Conservation (phyloP, 2,797 vertebrate genomes). For the Cercopithecus petaurista region DNA sequence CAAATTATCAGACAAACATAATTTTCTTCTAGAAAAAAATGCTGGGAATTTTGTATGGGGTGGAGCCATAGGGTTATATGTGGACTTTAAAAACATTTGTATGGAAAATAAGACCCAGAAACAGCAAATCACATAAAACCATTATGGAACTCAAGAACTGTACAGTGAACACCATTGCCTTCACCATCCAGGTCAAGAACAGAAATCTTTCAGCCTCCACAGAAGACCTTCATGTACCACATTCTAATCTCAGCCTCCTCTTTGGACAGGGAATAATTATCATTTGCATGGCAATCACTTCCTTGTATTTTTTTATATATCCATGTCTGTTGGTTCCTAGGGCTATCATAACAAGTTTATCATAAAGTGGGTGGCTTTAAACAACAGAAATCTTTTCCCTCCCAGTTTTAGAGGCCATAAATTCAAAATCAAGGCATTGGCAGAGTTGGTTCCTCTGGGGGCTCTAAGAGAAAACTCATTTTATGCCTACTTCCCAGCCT, state of each 20-base stretch:
- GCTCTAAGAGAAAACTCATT: not conserved
- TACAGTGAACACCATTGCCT: not conserved
- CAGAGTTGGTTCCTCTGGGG: not conserved
- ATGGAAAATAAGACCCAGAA: not conserved
- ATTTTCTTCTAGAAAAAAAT: slow-evolving; percentile 1
- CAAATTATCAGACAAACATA: not conserved
- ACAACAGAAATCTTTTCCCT: not conserved
- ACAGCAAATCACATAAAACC: not conserved
- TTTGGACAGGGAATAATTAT: not conserved
- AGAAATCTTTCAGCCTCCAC: not conserved
- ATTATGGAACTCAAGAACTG: not conserved
- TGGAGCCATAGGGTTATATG: not conserved
- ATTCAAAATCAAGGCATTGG: not conserved
- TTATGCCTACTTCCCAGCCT: not conserved
- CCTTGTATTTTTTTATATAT: not conserved
- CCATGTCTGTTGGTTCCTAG: not conserved
- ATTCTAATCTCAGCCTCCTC: not conserved
- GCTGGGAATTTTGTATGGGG: not conserved
- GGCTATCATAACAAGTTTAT: not conserved
- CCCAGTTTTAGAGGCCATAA: not conserved
- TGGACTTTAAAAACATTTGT: not conserved
- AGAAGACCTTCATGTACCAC: not conserved
- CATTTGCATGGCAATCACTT: not conserved
- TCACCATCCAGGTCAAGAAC: not conserved
- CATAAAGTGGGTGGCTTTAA: not conserved